phyloP scores from a whole-genome alignment of 2,797 vertebrate genomes.

The Microctenopoma stevenorrisi region DNA sequence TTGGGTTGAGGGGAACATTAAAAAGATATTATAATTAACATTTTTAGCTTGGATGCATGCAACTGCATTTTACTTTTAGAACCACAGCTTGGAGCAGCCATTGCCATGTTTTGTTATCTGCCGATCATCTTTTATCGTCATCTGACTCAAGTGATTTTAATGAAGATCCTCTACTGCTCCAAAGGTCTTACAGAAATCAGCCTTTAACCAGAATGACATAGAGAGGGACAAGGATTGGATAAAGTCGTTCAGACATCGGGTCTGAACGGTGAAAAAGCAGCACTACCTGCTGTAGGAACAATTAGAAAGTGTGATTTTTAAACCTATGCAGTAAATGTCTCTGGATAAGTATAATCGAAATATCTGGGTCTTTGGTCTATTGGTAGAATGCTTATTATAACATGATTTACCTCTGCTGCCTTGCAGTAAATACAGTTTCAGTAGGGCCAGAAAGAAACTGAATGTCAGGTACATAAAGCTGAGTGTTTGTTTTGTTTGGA shows the following conservation, averaged over 20 bases:
- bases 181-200: constrained; percentile 36
- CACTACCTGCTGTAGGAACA: constrained; percentile 14
- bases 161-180: constrained; percentile 22
- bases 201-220: constrained; percentile 34
- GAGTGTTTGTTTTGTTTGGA: not conserved
- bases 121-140: constrained; percentile 21
- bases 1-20: not conserved
- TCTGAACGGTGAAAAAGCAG: not conserved
- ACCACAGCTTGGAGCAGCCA: constrained; percentile 2
- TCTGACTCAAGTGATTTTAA: constrained; percentile 37
- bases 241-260: constrained; percentile 14
- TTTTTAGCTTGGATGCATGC: not conserved
- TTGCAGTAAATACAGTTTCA: constrained; percentile 17
- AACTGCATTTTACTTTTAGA: not conserved
- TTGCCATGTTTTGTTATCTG: not conserved
- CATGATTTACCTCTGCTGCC: constrained; percentile 12
- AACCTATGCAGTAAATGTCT: constrained; percentile 49
- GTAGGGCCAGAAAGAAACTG: not conserved
- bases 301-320: constrained; percentile 8
- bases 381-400: not conserved
- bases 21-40: not conserved
- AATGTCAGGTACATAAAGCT: not conserved
- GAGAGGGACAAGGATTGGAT: constrained; percentile 34
- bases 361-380: not conserved
- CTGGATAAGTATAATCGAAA: constrained; percentile 18